Conservation (phyloP, 2,113 vertebrate species). For the Microcebus griseorufus region DNA sequence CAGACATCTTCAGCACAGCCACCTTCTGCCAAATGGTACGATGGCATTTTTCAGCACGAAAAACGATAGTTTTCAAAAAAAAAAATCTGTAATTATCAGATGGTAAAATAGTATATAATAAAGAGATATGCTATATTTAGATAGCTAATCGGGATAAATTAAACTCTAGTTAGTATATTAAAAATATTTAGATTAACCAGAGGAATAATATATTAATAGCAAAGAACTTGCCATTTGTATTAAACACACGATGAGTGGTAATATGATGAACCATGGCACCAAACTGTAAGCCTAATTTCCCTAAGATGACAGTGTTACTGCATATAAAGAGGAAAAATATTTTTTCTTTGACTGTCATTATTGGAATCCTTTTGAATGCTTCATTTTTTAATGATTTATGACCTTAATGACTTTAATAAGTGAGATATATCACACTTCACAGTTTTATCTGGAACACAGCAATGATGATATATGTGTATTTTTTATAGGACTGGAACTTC, state of each 20-base stretch:
- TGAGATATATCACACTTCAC: neutral
- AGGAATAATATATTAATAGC: constrained; percentile 33
- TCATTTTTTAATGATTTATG: constrained; percentile 26
- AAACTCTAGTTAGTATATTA: constrained; percentile 1
- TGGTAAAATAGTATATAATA: constrained; percentile 41
- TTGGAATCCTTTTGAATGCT: constrained; percentile 47
- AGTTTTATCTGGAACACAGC: neutral
- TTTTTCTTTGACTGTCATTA: neutral
- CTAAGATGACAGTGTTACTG: constrained; percentile 52
- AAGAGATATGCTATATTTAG: constrained; percentile 51
- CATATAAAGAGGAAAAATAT: neutral
- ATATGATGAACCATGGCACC: constrained; percentile 9
- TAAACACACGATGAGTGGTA: neutral
- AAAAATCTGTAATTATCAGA: neutral
- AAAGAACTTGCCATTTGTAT: neutral
- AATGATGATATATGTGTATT: neutral
- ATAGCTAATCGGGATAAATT: constrained; percentile 52
- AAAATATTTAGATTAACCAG: constrained; percentile 54
- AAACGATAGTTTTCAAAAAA: constrained; percentile 42
- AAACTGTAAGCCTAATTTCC: constrained; percentile 53
- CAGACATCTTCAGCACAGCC: constrained; percentile 86
- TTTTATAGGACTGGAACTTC: constrained; percentile 95
- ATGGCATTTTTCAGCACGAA: constrained; percentile 82
- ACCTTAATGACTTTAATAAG: constrained; percentile 53
- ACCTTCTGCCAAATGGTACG: constrained; percentile 87